Evolutionary conservation across 2,113 vertebrate genomes (phyloP).

Genomic region (Callipepla californica): DNA sequence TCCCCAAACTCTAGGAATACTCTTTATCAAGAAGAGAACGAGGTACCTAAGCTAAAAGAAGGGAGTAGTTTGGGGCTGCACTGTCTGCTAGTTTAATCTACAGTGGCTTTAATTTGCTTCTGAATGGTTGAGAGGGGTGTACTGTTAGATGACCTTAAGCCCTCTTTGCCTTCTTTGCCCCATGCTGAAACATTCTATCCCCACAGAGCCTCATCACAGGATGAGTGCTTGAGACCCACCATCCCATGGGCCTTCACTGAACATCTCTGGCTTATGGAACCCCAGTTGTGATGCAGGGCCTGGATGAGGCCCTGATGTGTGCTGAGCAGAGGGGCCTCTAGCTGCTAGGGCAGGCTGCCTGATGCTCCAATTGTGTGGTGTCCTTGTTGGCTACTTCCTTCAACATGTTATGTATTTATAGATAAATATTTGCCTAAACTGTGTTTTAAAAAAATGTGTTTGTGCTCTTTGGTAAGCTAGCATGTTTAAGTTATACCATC

Average conservation of each 20-base stretch:
- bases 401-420: not conserved
- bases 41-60: not conserved
- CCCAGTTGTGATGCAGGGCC: not conserved
- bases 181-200: accelerated
- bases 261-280: not conserved
- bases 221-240: not conserved
- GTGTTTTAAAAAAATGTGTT: not conserved
- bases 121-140: too few relatives aligned
- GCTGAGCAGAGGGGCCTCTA: not conserved
- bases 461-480: not conserved
- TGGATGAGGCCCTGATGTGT: not conserved
- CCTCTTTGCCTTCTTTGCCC: not conserved
- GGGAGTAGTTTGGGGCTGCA: too few relatives aligned
- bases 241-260: not conserved
- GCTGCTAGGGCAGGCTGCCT: not conserved
- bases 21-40: not conserved
- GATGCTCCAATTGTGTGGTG: not conserved
- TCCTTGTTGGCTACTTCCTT: not conserved
- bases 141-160: too few relatives aligned
- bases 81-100: too few relatives aligned
- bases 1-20: not conserved
- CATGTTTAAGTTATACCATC: not conserved
- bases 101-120: too few relatives aligned
- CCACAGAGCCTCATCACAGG: not conserved
- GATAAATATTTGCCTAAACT: not conserved